A percentile compares a stretch with the other conserved stretches of the same genome.
phyloP scores from a whole-genome alignment of 1,140 invertebrate genomes.

The Lutraria rhynchaena region DNA sequence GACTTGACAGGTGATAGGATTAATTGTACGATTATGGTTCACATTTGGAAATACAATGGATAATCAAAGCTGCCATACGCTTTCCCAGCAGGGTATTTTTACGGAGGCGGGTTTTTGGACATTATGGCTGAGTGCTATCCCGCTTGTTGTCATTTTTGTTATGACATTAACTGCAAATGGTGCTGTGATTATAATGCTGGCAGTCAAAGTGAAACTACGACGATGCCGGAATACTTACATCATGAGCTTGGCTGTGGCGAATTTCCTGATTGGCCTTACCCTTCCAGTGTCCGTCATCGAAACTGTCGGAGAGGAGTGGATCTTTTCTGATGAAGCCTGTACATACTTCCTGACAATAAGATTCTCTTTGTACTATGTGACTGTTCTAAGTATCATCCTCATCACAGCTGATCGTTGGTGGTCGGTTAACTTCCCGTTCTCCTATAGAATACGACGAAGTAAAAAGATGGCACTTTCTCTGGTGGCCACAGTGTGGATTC shows the following conservation, averaged over 20 bases:
- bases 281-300: conserved; percentile 72
- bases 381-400: conserved; percentile 75
- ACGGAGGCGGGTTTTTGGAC: conserved; percentile 51
- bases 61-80: conserved; percentile 35
- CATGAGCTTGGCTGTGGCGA: conserved; percentile 73
- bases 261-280: conserved; percentile 72
- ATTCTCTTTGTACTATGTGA: conserved; percentile 73
- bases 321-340: conserved; percentile 59
- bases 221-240: conserved; percentile 77
- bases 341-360: conserved; percentile 68
- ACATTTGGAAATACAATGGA: too few relatives aligned
- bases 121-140: conserved; percentile 66
- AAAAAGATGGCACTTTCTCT: conserved; percentile 66
- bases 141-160: conserved; percentile 66
- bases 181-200: conserved; percentile 72
- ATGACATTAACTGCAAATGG: conserved; percentile 73
- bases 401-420: conserved; percentile 77
- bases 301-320: conserved; percentile 66
- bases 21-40: too few relatives aligned
- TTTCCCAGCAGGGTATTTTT: neutral
- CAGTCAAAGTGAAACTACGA: conserved; percentile 65
- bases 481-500: conserved; percentile 67
- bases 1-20: too few relatives aligned
- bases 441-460: conserved; percentile 73
- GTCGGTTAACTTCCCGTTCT: conserved; percentile 77